Evolutionary conservation across 1,140 invertebrate species (phyloP).

Genomic region (Campodea augens): DNA sequence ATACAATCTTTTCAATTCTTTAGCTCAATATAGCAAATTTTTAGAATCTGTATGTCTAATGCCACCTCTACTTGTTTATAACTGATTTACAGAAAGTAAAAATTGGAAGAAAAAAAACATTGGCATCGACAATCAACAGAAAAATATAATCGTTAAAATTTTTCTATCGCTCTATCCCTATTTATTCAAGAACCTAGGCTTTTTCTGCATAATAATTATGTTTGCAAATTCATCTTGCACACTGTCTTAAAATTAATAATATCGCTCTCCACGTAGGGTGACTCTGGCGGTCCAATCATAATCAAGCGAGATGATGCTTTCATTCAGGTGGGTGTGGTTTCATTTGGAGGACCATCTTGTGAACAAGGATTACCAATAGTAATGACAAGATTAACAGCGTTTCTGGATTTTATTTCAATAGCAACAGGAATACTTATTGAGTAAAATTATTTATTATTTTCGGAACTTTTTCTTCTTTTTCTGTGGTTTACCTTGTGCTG

Average conservation of each 20-base stretch:
- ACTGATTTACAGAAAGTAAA: not conserved
- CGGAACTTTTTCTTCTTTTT: too few species aligned
- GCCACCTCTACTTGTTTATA: too few species aligned
- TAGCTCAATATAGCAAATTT: too few species aligned
- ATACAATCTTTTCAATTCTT: too few species aligned
- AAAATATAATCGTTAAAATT: not conserved
- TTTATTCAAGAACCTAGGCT: too few species aligned
- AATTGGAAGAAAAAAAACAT: not conserved
- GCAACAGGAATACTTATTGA: conserved; percentile 10
- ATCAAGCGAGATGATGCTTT: conserved; percentile 3
- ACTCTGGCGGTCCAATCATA: conserved; percentile 12
- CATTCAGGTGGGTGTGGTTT: conserved; percentile 15
- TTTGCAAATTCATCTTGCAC: too few species aligned
- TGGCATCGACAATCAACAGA: not conserved
- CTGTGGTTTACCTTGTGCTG: too few species aligned
- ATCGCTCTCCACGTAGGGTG: conserved; percentile 10
- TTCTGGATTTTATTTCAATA: conserved; percentile 12
- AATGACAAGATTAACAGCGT: conserved; percentile 13
- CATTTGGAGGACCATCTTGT: conserved; percentile 12
- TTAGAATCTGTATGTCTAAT: too few species aligned
- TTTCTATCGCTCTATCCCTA: not conserved
- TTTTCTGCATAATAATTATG: too few species aligned
- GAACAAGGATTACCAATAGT: conserved; percentile 12
- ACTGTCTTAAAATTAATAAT: not conserved
- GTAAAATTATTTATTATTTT: too few species aligned